These are phyloP conservation scores for Palythoa caribaeorum DNA, from an alignment of 92 coral and sea anemone genomes.

Conservation along the genomic window DNA sequence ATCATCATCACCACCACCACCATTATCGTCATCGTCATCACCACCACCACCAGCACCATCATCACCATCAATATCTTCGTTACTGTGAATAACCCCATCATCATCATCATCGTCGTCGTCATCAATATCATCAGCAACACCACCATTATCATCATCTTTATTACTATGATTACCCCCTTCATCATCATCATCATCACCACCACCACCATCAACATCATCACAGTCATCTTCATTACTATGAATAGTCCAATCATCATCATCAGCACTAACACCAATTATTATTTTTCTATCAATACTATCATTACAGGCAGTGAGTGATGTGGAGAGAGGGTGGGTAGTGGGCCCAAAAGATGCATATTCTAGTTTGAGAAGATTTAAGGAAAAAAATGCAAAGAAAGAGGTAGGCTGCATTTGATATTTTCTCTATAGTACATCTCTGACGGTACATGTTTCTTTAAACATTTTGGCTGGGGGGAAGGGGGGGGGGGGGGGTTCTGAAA, in stretches of 20 bases:
- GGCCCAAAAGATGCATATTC: constrained; percentile 87
- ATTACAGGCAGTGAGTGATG: constrained; percentile 91
- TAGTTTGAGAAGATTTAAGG: constrained; percentile 76
- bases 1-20: neutral
- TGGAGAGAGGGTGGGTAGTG: constrained; percentile 92
- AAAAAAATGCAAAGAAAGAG: constrained; percentile 82
- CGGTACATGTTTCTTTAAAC: neutral
- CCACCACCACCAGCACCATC: neutral
- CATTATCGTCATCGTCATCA: neutral
- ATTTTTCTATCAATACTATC: too few relatives aligned
- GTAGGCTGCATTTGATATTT: constrained; percentile 25
- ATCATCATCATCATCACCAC: neutral
- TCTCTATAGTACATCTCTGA: neutral
- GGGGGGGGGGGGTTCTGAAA: too few relatives aligned
- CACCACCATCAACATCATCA: neutral
- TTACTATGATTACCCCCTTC: neutral
- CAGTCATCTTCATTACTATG: too few relatives aligned
- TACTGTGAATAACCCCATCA: too few relatives aligned
- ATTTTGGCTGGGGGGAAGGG: neutral
- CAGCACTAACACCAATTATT: neutral
- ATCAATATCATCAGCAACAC: neutral
- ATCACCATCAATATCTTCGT: neutral
- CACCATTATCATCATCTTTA: neutral
- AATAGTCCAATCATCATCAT: neutral
- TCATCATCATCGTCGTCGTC: neutral